Conservation (phyloP, 2,113 vertebrate species). For the Corythornis vintsioides region DNA sequence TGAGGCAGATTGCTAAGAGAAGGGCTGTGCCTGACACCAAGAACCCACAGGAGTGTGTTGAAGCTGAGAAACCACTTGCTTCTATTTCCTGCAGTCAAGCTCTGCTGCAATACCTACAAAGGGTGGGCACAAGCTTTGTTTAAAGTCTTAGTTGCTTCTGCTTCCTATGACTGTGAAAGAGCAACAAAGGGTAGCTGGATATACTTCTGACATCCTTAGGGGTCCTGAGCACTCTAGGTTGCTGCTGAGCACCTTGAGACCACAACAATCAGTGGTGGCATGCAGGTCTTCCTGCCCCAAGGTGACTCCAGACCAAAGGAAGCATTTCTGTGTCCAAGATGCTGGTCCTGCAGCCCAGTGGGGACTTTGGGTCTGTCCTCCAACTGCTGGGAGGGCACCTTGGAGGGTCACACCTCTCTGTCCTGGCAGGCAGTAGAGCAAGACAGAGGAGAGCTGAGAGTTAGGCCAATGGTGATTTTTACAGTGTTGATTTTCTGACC, state of each 20-base stretch:
- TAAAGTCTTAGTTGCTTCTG: neutral
- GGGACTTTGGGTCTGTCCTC: fast-evolving
- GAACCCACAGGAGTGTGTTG: neutral
- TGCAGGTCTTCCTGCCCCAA: neutral
- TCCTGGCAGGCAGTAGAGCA: neutral
- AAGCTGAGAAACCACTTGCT: neutral
- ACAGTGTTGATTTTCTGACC: neutral
- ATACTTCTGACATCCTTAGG: neutral
- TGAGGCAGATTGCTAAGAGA: neutral
- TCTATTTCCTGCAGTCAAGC: neutral
- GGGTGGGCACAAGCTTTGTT: neutral
- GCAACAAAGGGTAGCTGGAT: neutral
- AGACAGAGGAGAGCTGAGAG: neutral
- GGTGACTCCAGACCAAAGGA: neutral
- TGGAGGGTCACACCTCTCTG: neutral
- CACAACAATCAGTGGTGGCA: neutral
- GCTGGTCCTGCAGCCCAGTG: neutral
- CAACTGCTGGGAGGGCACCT: neutral
- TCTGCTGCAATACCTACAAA: neutral
- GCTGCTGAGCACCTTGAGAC: neutral
- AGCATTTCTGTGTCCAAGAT: neutral
- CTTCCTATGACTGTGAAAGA: neutral
- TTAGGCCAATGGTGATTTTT: neutral
- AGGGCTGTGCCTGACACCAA: neutral
- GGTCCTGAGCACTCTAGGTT: neutral